Evolutionary conservation across 1,140 invertebrate species (phyloP), one percentile per base, ranked within the genome.

Genomic region (Pogonomyrmex barbatus): DNA sequence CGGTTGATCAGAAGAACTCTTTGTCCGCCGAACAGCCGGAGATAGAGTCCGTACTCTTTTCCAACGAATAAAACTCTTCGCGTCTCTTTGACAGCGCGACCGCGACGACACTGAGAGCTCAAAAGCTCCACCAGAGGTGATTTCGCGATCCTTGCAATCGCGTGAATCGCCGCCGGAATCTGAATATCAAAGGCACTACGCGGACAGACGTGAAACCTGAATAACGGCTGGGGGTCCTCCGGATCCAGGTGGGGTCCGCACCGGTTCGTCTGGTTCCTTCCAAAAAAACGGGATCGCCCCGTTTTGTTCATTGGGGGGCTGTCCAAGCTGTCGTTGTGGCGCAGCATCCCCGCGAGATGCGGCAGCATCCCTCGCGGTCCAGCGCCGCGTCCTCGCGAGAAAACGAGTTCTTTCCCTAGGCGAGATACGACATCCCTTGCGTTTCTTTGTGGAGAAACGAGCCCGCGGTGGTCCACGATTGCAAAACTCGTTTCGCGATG

Each of bases 201-300:
- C 50, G 84, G 10, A 39, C 60, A 58, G 79, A 85, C 89, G 33
- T 79, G 79, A 90, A 95, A 95, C 93, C 89, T 89, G 94, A 94
- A 92, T 92, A 77, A 93, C 93, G 90, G 91, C 92, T 95, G 94
- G 94, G 94, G 94, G 94, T 95, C 94, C 88, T 87, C 36, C 45
- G 24, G 87, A 93, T 94, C 95, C 95, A 95, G 94, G 95, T 95
- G 94, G 95, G 95, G 95, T 95, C 94, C 76, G 50, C 94, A 95
- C 94, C 93, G 94, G 94, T 94, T 86, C 88, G 58, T 91, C 91
- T 90, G 88, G 90, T 92, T 85, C 83, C 85, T 91, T 87, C 91
- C 86, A 45, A 89, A 92, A 91, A 93, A 91, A 0, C 91, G 92
- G 86, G 91, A 93, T 76, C 91, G 73, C 39, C 63, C 47, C 30